Evolutionary conservation across 2,113 vertebrate genomes (phyloP).

Genomic region (Antennarius striatus): DNA sequence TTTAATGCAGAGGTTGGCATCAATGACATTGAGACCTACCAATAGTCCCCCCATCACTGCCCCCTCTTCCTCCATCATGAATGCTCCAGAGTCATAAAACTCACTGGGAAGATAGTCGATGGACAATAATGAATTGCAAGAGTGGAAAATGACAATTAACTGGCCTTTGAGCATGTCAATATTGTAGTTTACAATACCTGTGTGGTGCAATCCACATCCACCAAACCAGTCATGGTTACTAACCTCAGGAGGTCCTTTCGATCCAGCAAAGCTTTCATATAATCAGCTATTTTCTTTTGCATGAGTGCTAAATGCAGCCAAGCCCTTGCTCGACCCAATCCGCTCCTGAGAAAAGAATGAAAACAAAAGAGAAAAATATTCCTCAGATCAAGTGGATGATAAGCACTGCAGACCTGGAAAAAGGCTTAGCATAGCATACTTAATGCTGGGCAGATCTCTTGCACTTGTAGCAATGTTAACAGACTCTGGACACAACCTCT

Average conservation of each 20-base stretch:
- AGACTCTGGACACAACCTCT: constrained; percentile 95
- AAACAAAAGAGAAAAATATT: background rate
- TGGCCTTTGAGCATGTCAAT: background rate
- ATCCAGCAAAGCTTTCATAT: constrained; percentile 92
- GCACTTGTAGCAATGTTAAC: constrained; percentile 92
- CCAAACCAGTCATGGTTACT: constrained; percentile 4
- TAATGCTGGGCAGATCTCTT: constrained; percentile 93
- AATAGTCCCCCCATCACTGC: constrained; percentile 91
- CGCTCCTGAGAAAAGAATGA: constrained; percentile 82
- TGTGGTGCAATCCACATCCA: rapidly evolving
- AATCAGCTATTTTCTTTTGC: constrained; percentile 98
- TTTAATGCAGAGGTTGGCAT: constrained; percentile 98
- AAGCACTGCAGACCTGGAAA: background rate
- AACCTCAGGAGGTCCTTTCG: constrained; percentile 91
- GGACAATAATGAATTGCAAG: background rate
- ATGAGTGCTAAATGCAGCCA: constrained; percentile 98
- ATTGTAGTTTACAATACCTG: background rate
- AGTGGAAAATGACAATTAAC: background rate
- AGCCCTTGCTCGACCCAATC: constrained; percentile 90
- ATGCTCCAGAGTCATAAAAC: constrained; percentile 92
- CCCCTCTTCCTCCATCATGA: constrained; percentile 97
- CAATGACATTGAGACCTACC: constrained; percentile 96
- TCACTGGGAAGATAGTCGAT: constrained; percentile 79
- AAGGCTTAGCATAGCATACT: constrained; percentile 78
- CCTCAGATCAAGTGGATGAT: background rate